These are phyloP conservation scores for Agrilus cyanescens DNA, from an alignment of 2,888 invertebrate species.

Conservation along the genomic window DNA sequence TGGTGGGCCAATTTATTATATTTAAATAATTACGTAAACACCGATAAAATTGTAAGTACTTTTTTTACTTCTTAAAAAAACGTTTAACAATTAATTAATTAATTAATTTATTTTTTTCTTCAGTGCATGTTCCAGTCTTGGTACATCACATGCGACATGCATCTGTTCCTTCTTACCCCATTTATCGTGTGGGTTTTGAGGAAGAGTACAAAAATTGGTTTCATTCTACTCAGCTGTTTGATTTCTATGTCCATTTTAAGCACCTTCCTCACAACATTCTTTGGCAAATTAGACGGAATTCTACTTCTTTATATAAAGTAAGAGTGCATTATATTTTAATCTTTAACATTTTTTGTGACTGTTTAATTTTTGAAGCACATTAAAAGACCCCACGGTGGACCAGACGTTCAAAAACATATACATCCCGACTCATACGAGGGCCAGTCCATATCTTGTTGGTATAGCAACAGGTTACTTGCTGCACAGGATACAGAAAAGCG, in stretches of 20 bases:
- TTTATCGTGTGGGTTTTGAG: constrained; percentile 55
- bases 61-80: neutral
- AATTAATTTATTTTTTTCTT: constrained; percentile 17
- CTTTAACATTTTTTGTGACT: no score
- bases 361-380: no score
- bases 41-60: constrained; percentile 44
- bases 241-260: constrained; percentile 22
- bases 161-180: constrained; percentile 47
- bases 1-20: constrained; percentile 69
- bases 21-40: constrained; percentile 59
- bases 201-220: constrained; percentile 48
- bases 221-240: constrained; percentile 36
- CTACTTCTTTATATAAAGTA: no score
- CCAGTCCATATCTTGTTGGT: neutral
- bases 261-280: no score
- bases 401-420: neutral
- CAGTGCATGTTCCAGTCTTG: constrained; percentile 67
- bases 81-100: constrained; percentile 2
- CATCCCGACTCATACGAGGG: neutral
- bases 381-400: no score
- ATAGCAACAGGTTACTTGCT: neutral
- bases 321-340: no score
- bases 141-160: constrained; percentile 43
- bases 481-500: neutral
- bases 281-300: no score